Base-by-base conservation (phyloP, 2,888 invertebrate genomes). In the Aporophyla lueneburgensis region DNA sequence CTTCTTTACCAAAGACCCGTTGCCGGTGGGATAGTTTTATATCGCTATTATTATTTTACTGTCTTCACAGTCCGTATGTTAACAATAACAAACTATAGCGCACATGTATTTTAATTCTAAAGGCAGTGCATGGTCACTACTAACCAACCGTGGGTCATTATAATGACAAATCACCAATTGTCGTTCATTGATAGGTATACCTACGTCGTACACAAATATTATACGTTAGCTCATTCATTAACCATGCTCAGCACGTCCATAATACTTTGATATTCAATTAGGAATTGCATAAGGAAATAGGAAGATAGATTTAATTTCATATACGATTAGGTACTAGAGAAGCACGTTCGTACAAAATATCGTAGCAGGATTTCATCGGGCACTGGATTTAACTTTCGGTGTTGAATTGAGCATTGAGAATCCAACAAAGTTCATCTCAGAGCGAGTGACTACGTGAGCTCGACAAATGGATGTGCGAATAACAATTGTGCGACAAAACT, bases 21-120 rank as follows among this genome's bases (percentile, higher is more conserved):
- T 21, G 43, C n/a, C 46, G 16, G 21, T 49, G 10, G 12, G 16
- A 62, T 46, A 24, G 33, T 72, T 33, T 27, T 27, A 46, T 2
- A 56, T 16, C 19, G 46, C 46, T 33, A 19, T 72, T 54, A 46
- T 70, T 51, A 70, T 69, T 40, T 24, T 70, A 27, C 16, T 40
- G 43, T 27, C 21, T 43, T 53, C 6, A 24, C n/a, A 71, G 10
- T 40, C 2, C 5, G 4, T 12, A 21, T 1, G 33, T 9, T 67
- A 24, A 66, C 43, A 46, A n/a, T n/a, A 65, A 65, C 43, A 63
- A 24, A 58, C 14, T 58, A 24, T 14, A 19, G 24, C 14, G 40
- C 49, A 59, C 27, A 24, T 74, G 24, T 19, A 51, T 68, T 40
- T 71, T 51, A 33, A 76, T 69, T 43, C n/a, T 53, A 74, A 33